phyloP scores from a whole-genome alignment of 2,888 invertebrate genomes.

The Sinhomidia bicolor region DNA sequence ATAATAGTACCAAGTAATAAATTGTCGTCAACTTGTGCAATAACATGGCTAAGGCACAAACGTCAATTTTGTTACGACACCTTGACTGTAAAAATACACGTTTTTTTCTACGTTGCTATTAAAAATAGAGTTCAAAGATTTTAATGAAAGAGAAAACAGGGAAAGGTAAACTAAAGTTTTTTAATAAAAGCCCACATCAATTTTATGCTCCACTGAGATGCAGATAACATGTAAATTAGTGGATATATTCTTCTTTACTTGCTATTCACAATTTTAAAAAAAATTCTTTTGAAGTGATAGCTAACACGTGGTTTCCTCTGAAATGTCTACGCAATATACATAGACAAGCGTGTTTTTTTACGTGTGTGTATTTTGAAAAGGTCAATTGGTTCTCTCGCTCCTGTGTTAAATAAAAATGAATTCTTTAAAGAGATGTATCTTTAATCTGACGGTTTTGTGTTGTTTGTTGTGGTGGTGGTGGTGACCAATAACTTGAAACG shows the following conservation, averaged over 20 bases:
- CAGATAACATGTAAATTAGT: conserved; percentile 65
- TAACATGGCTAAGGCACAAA: too few species aligned
- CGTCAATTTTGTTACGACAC: too few species aligned
- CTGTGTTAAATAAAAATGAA: background rate
- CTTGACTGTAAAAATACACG: too few species aligned
- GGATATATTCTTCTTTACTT: background rate
- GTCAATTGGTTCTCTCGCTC: conserved; percentile 49
- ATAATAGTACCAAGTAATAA: too few species aligned
- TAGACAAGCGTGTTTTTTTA: background rate
- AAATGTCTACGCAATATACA: background rate
- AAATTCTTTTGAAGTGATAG: background rate
- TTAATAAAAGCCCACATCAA: conserved; percentile 58
- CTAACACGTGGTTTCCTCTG: background rate
- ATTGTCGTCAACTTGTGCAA: too few species aligned
- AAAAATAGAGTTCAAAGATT: too few species aligned
- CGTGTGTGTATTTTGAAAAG: conserved; percentile 3
- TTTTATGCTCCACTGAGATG: conserved; percentile 65
- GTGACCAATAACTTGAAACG: conserved; percentile 25
- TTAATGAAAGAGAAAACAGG: background rate
- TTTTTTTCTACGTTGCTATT: too few species aligned
- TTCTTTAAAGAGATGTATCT: conserved; percentile 21
- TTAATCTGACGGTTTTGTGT: conserved; percentile 4
- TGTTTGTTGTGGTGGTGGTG: background rate
- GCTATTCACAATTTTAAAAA: background rate
- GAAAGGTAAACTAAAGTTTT: conserved; percentile 43